Conservation (phyloP, 2,113 vertebrate genomes). For the Labeo rohita region DNA sequence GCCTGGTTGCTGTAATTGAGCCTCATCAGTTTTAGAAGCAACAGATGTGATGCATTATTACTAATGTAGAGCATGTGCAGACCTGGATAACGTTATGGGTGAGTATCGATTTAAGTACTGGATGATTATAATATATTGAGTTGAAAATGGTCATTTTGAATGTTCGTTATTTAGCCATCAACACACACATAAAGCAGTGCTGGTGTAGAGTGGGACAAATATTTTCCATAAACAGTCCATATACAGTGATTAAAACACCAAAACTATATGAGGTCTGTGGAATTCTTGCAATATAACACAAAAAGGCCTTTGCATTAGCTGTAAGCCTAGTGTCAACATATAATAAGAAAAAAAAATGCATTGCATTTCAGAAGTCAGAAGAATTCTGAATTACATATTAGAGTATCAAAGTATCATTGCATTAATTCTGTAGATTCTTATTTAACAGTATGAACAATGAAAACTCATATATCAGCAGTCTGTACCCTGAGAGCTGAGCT, state of each 20-base stretch:
- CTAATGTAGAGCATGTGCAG: constrained; percentile 14
- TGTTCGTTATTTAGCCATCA: not conserved
- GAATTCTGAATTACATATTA: not conserved
- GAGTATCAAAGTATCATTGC: not conserved
- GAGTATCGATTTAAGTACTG: not conserved
- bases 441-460: not conserved
- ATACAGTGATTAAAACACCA: not conserved
- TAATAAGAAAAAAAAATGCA: not conserved
- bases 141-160: not conserved
- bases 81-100: not conserved
- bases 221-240: not conserved
- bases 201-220: not conserved
- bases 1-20: constrained; percentile 2
- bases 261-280: not conserved
- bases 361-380: not conserved
- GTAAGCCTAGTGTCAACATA: not conserved
- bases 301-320: not conserved
- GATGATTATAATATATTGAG: not conserved
- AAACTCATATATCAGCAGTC: not conserved
- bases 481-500: not conserved
- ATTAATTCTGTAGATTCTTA: not conserved
- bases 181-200: not conserved
- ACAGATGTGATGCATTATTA: constrained; percentile 12
- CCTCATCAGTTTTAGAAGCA: not conserved
- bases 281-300: not conserved